Evolutionary conservation across 2,797 vertebrate genomes (phyloP).

Genomic region (Ispidina lecontei): DNA sequence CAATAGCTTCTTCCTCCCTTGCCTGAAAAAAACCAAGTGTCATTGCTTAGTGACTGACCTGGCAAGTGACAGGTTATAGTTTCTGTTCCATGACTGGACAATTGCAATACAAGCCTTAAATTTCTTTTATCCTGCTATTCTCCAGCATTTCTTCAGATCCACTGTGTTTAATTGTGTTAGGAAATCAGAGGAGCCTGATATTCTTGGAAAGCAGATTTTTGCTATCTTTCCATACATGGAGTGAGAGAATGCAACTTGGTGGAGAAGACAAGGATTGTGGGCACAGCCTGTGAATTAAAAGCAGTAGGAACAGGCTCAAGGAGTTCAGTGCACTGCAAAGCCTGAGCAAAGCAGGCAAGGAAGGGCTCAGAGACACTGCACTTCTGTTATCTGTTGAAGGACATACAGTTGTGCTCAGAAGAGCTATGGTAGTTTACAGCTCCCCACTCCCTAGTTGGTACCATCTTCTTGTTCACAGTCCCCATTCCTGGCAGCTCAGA

Average conservation of each 20-base stretch:
- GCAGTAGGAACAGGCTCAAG: neutral
- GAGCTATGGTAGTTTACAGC: slow-evolving; percentile 13
- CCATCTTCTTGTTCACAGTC: slow-evolving; percentile 56
- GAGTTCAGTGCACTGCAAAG: neutral
- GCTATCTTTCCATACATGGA: neutral
- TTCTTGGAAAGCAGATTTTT: neutral
- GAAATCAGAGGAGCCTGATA: neutral
- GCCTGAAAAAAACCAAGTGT: neutral
- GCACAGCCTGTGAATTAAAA: neutral
- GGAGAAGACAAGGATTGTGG: neutral
- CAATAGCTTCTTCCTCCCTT: neutral
- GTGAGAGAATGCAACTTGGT: neutral
- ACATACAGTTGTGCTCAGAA: neutral
- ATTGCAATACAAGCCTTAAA: neutral
- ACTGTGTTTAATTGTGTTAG: neutral
- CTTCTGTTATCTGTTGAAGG: neutral
- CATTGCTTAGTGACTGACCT: neutral
- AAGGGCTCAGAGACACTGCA: neutral
- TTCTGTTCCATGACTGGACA: neutral
- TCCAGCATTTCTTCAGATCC: neutral
- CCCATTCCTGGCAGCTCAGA: slow-evolving; percentile 48
- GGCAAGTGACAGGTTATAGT: neutral
- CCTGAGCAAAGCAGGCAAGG: neutral
- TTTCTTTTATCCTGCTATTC: neutral
- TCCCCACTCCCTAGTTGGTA: neutral